phyloP scores from a whole-genome alignment of 2,888 invertebrate genomes.

The Glyphotaelius pellucidus region DNA sequence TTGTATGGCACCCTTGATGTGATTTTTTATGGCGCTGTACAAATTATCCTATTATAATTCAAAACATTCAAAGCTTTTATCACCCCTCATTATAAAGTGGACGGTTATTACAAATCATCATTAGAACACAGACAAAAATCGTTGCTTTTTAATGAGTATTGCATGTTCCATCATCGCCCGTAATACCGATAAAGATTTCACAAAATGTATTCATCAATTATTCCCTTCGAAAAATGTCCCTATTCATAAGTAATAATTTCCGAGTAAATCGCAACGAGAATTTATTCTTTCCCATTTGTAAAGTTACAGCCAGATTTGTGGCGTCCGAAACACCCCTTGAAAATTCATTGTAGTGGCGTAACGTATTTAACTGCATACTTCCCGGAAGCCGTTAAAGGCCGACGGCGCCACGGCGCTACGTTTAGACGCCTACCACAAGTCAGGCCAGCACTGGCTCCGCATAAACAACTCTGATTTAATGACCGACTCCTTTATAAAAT shows the following conservation, averaged over 20 bases:
- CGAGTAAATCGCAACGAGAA: neutral
- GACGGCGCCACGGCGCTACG: constrained; percentile 61
- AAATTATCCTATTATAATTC: neutral
- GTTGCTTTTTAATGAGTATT: neutral
- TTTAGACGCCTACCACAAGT: constrained; percentile 21
- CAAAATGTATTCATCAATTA: neutral
- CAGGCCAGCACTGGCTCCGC: neutral
- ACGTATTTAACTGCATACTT: constrained; percentile 62
- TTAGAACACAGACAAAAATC: neutral
- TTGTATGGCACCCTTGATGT: too few relatives aligned
- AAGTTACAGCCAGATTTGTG: constrained; percentile 6
- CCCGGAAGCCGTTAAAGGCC: constrained; percentile 65
- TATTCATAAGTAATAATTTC: neutral
- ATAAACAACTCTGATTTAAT: neutral
- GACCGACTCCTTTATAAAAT: neutral
- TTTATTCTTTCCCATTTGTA: neutral
- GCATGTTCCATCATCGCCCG: neutral
- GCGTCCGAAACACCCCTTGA: constrained; percentile 41
- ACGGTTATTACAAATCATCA: neutral
- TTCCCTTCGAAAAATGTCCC: neutral
- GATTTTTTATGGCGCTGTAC: too few relatives aligned
- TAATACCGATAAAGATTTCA: neutral
- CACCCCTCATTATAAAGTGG: neutral
- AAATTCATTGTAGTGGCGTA: constrained; percentile 29
- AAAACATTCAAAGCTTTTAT: neutral